phyloP scores from a whole-genome alignment of 2,113 vertebrate genomes.

The Mesitornis unicolor region DNA sequence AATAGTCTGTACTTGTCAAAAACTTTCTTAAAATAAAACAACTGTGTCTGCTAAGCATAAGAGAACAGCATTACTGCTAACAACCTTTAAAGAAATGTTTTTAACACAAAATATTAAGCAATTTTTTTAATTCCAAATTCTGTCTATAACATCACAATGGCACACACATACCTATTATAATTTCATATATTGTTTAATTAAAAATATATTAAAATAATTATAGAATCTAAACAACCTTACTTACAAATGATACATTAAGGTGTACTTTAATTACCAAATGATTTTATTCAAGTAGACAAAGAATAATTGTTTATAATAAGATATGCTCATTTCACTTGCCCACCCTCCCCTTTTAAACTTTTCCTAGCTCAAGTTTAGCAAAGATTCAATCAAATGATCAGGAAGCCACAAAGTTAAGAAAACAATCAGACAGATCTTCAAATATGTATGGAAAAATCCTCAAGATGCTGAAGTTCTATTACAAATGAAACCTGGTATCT shows the following conservation, averaged over 20 bases:
- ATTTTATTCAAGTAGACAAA: constrained; percentile 27
- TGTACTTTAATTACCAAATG: background rate
- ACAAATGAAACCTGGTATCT: background rate
- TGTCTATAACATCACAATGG: background rate
- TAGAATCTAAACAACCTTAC: background rate
- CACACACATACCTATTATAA: background rate
- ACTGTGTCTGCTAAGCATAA: background rate
- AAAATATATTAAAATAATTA: background rate
- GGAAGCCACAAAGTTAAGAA: background rate
- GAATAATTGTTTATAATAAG: background rate
- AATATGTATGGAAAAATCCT: background rate
- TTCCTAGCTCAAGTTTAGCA: background rate
- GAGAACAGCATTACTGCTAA: background rate
- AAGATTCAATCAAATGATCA: background rate
- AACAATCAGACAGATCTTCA: background rate
- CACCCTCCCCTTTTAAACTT: background rate
- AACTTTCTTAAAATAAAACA: background rate
- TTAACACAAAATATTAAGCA: background rate
- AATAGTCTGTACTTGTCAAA: background rate
- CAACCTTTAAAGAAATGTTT: background rate
- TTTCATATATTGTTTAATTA: background rate
- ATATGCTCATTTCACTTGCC: background rate
- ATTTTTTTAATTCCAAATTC: background rate
- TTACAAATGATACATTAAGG: background rate
- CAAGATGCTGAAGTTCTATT: background rate